Conservation (phyloP, 2,113 vertebrate genomes). For the Genyomyrus donnyi region DNA sequence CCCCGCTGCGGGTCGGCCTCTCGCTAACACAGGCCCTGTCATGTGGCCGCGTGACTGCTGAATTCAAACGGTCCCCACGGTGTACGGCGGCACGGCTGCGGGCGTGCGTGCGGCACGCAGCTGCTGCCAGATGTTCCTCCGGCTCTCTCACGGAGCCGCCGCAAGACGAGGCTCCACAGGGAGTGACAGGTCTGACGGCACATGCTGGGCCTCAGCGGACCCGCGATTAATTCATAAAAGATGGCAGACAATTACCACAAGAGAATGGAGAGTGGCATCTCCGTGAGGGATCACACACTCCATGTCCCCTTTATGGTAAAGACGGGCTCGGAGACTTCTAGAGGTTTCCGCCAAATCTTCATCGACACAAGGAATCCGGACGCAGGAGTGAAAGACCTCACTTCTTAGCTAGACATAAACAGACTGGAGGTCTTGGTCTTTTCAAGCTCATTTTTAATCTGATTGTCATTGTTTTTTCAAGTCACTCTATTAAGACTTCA, state of each 20-base stretch:
- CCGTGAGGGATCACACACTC: neutral
- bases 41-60: neutral
- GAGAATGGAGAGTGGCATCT: neutral
- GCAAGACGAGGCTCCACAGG: neutral
- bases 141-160: neutral
- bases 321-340: neutral
- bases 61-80: neutral
- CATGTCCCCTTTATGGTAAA: neutral
- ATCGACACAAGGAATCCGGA: neutral
- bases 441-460: neutral
- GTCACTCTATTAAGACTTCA: neutral
- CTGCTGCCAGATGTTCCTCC: neutral
- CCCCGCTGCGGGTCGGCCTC: neutral
- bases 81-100: neutral
- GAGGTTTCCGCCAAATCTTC: neutral
- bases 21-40: neutral
- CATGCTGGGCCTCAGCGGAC: neutral
- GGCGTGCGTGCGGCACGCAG: neutral
- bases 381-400: neutral
- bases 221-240: neutral
- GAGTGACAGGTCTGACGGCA: neutral
- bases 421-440: neutral
- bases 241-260: neutral
- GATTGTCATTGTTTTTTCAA: neutral
- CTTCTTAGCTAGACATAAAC: neutral